Evolutionary conservation across 1,140 invertebrate genomes (phyloP), one percentile per base, ranked within the genome.

Genomic region (Drosophila sechellia): DNA sequence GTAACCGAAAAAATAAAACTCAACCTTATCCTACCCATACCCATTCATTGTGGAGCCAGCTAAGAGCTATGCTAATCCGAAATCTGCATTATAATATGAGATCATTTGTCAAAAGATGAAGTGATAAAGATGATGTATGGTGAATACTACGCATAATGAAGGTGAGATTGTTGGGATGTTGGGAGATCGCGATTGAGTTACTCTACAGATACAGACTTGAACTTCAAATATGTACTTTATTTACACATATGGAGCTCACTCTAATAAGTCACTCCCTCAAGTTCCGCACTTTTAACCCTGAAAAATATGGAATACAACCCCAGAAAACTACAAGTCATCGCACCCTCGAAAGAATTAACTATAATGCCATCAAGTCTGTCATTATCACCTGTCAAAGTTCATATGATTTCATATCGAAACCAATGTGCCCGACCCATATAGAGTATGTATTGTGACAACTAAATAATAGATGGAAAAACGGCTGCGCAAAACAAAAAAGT

Each of bases 31-130:
- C 60, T 2, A 40, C 37, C n/a, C 31, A 56, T 45, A 55, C 1
- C 17, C 11, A n/a, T 31, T 15, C 43, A 40, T 55, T 63, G 40
- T 49, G 42, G 27, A 76, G 35, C 58, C 71, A 22, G 70, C 50
- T 74, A 63, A 74, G 58, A 61, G 43, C 53, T 58, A 76, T 76
- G 72, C 61, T 76, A 76, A 76, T 76, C 53, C 61, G 4, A 75
- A 76, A 76, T 76, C 61, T 76, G 72, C 71, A 76, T 76, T 52
- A 77, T 70, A 77, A 77, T 77, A 39, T 52, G 42, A 48, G 64
- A 76, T 58, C 74, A 70, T 77, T 77, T 77, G 56, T 77, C 61
- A 77, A 45, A 61, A 69, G 74, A 77, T 77, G 55, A 70, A 54
- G 64, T 49, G 74, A 75, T 75, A 75, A 66, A 75, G 31, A 75